Evolutionary conservation across 35 echinoderm and acorn worm genomes (phyloP).

Genomic region (Strongylocentrotus purpuratus): DNA sequence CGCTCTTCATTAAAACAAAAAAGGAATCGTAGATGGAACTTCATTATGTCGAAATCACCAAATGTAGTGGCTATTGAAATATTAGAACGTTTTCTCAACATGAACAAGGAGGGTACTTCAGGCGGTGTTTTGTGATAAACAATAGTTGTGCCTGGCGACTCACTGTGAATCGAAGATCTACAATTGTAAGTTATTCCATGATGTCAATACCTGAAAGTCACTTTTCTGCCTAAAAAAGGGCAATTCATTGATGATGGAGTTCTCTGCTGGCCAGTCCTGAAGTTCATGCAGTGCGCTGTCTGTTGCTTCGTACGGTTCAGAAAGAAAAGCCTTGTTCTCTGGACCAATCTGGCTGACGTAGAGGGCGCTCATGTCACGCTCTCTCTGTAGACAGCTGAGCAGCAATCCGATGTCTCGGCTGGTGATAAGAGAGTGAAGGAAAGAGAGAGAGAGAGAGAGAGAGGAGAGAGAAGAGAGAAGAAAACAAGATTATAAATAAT

Average conservation of each 20-base stretch:
- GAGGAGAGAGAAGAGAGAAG: not conserved
- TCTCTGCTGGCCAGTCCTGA: slow-evolving; percentile 76
- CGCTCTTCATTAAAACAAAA: too few relatives aligned
- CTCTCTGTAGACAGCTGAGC: slow-evolving; percentile 69
- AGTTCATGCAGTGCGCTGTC: slow-evolving; percentile 71
- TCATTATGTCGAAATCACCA: too few relatives aligned
- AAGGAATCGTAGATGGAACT: too few relatives aligned
- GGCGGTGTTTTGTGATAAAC: too few relatives aligned
- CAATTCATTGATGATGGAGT: slow-evolving; percentile 59
- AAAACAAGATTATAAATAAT: too few relatives aligned
- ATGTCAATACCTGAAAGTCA: slow-evolving; percentile 40
- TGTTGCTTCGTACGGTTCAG: slow-evolving; percentile 68
- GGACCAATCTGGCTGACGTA: slow-evolving; percentile 79
- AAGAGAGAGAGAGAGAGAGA: not conserved
- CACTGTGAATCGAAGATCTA: too few relatives aligned
- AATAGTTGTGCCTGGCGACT: too few relatives aligned
- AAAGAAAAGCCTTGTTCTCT: slow-evolving; percentile 64
- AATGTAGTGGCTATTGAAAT: too few relatives aligned
- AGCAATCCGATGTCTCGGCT: slow-evolving; percentile 79
- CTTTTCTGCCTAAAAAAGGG: slow-evolving; percentile 76
- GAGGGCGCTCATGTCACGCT: slow-evolving; percentile 76
- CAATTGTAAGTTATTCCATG: too few relatives aligned
- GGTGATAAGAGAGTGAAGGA: not conserved
- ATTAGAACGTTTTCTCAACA: too few relatives aligned
- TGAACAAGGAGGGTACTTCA: too few relatives aligned